Percentiles rank a stretch among this genome's conserved stretches.
Conservation (phyloP, 1,140 invertebrate genomes). For the Myzus persicae region DNA sequence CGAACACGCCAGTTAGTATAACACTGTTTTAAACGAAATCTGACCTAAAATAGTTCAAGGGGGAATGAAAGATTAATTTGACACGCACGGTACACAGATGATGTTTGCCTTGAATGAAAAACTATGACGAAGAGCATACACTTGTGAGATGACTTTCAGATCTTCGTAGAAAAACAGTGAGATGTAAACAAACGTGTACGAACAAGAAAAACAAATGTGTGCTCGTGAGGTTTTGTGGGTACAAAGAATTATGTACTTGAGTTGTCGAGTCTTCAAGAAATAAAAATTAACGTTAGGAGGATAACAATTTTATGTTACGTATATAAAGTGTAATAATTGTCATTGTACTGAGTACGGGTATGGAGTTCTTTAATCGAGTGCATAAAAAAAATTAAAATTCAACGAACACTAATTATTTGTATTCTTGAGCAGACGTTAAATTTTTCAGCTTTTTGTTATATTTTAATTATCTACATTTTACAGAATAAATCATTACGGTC, state of each 20-base stretch:
- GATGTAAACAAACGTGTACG: neutral
- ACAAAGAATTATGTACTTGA: neutral
- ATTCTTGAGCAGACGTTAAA: neutral
- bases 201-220: neutral
- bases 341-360: neutral
- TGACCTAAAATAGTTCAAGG: no score
- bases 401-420: neutral
- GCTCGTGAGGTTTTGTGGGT: neutral
- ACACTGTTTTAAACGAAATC: neutral
- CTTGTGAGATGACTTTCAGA: neutral
- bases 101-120: slow-evolving; percentile 13
- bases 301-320: neutral
- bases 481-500: neutral
- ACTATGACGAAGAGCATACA: neutral
- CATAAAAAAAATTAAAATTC: neutral
- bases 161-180: neutral
- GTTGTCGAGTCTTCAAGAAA: neutral
- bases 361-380: neutral
- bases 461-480: neutral
- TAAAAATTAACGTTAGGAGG: neutral
- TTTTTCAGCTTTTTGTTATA: neutral
- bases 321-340: neutral
- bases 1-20: slow-evolving; percentile 72
- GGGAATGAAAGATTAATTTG: neutral
- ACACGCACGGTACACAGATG: neutral